Evolutionary conservation across 2,888 invertebrate species (phyloP).

Genomic region (Trisateles emortualis): DNA sequence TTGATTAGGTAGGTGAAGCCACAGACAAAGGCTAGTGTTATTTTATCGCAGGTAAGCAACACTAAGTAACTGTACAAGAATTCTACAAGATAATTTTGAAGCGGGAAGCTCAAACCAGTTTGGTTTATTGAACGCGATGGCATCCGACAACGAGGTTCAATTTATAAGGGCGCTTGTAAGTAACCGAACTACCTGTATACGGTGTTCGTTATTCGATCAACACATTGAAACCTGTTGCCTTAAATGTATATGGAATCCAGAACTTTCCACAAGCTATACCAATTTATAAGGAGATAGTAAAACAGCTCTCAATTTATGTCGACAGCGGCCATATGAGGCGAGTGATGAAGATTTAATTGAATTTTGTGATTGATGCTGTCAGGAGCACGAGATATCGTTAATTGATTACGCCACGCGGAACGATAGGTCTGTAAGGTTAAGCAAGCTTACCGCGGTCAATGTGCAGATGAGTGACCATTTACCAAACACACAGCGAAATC

Average conservation of each 20-base stretch:
- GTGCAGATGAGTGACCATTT: too few relatives aligned
- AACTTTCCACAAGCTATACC: conserved; percentile 69
- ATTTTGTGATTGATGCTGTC: conserved; percentile 41
- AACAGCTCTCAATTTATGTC: conserved; percentile 54
- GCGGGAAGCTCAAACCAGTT: conserved; percentile 80
- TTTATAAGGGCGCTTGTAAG: conserved; percentile 72
- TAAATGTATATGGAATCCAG: conserved; percentile 58
- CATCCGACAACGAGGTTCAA: conserved; percentile 70
- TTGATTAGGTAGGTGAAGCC: not conserved
- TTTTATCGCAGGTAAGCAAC: conserved; percentile 37
- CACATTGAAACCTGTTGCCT: conserved; percentile 66
- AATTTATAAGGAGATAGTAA: conserved; percentile 45
- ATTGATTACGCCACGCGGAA: conserved; percentile 29
- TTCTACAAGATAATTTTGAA: conserved; percentile 77
- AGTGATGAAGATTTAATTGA: conserved; percentile 59
- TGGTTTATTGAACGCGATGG: conserved; percentile 76
- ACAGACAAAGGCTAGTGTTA: not conserved
- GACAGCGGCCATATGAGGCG: conserved; percentile 57
- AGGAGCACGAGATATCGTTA: conserved; percentile 21
- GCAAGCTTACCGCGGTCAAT: too few relatives aligned
- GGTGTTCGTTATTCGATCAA: conserved; percentile 48
- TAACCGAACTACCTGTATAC: conserved; percentile 47
- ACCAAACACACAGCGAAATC: too few relatives aligned
- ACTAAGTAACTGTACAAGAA: conserved; percentile 73
- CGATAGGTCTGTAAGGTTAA: too few relatives aligned